Conservation (phyloP, 2,797 vertebrate genomes). For the Oryzias dopingdopingensis region DNA sequence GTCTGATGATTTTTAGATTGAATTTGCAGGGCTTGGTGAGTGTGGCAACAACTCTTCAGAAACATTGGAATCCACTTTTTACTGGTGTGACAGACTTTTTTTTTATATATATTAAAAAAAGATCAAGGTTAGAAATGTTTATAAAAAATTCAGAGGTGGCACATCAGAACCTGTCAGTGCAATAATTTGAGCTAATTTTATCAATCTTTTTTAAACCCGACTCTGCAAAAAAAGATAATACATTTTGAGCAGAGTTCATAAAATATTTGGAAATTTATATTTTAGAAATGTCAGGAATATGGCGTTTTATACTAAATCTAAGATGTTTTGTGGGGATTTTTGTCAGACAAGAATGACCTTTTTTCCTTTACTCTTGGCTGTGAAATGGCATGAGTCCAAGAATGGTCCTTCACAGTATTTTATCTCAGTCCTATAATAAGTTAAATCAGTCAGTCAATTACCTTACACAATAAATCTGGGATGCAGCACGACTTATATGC, state of each 20-base stretch:
- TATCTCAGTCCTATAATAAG: conserved; percentile 69
- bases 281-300: no score
- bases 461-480: conserved; percentile 73
- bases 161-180: no score
- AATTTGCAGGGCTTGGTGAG: conserved; percentile 23
- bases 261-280: no score
- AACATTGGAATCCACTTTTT: conserved; percentile 49
- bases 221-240: no score
- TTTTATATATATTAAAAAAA: conserved; percentile 31
- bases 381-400: conserved; percentile 63
- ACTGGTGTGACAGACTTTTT: conserved; percentile 36
- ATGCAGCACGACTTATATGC: conserved; percentile 54
- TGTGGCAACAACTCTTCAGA: conserved; percentile 28
- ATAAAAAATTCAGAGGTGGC: no score
- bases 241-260: no score
- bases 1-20: conserved; percentile 15
- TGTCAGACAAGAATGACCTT: no score
- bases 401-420: conserved; percentile 71
- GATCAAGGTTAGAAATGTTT: no score
- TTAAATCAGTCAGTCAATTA: conserved; percentile 80
- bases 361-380: conserved; percentile 30
- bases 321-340: no score
- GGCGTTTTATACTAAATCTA: no score
- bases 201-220: no score
- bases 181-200: no score